Conservation (phyloP, 2,113 vertebrate species). For the Alectura lathami region DNA sequence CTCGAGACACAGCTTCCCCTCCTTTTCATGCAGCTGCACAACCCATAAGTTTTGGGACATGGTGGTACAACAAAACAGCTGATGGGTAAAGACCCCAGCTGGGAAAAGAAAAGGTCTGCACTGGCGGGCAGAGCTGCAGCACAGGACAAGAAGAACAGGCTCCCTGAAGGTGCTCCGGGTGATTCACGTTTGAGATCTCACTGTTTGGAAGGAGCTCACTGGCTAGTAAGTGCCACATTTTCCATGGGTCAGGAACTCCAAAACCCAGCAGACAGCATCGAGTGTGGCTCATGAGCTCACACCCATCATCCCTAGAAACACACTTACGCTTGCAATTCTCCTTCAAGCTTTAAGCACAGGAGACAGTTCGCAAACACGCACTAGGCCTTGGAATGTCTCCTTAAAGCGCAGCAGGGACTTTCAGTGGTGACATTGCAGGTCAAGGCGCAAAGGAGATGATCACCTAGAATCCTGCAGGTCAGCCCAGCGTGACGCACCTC, state of each 20-base stretch:
- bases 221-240: neutral
- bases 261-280: neutral
- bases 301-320: neutral
- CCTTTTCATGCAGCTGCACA: neutral
- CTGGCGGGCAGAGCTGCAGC: neutral
- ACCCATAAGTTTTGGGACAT: neutral
- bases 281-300: accelerated
- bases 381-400: neutral
- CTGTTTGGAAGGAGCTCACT: neutral
- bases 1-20: neutral
- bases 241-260: neutral
- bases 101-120: neutral
- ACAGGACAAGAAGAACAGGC: neutral
- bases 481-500: neutral
- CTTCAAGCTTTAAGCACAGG: neutral
- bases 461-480: neutral
- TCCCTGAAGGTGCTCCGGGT: neutral
- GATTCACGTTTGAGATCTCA: neutral
- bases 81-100: neutral
- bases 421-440: neutral
- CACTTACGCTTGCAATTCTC: neutral
- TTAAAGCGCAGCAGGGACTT: neutral
- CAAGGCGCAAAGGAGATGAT: neutral
- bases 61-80: neutral
- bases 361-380: neutral